phyloP scores from a whole-genome alignment of 2,113 vertebrate genomes.

The Ceyx margarethae region DNA sequence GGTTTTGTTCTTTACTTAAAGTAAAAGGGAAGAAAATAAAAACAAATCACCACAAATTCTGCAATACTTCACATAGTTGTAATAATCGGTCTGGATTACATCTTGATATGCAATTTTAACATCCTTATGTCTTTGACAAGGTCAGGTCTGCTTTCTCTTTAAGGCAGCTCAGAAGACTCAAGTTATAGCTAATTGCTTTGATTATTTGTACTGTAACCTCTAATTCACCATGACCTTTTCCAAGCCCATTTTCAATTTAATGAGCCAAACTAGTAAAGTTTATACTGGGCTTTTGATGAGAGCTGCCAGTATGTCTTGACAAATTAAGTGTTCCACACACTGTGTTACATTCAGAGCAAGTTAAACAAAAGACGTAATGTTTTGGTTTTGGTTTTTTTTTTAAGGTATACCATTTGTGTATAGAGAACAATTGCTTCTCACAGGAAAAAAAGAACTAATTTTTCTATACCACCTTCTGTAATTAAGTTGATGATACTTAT shows the following conservation, averaged over 20 bases:
- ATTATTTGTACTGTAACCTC: slow-evolving; percentile 66
- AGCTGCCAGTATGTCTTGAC: slow-evolving; percentile 43
- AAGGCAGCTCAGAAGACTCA: slow-evolving; percentile 40
- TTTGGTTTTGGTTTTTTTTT: slow-evolving; percentile 25
- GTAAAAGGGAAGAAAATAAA: not conserved
- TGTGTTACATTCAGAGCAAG: not conserved
- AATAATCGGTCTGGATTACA: not conserved
- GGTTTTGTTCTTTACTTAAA: not conserved
- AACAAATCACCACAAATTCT: not conserved
- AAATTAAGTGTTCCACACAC: slow-evolving; percentile 49
- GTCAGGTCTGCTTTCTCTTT: slow-evolving; percentile 50
- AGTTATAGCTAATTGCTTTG: slow-evolving; percentile 69
- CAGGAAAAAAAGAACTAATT: not conserved
- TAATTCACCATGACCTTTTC: slow-evolving; percentile 59
- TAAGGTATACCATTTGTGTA: slow-evolving; percentile 40
- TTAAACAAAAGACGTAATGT: not conserved
- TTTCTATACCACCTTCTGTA: not conserved
- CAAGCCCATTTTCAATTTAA: slow-evolving; percentile 64
- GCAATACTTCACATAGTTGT: not conserved
- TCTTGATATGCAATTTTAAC: slow-evolving; percentile 36
- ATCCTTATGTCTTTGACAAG: slow-evolving; percentile 6
- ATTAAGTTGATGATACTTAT: not conserved
- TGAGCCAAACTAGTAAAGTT: slow-evolving; percentile 57
- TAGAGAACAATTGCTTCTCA: slow-evolving; percentile 9
- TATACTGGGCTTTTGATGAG: slow-evolving; percentile 51